Conservation (phyloP, 2,888 invertebrate genomes). For the Yponomeuta cagnagella region DNA sequence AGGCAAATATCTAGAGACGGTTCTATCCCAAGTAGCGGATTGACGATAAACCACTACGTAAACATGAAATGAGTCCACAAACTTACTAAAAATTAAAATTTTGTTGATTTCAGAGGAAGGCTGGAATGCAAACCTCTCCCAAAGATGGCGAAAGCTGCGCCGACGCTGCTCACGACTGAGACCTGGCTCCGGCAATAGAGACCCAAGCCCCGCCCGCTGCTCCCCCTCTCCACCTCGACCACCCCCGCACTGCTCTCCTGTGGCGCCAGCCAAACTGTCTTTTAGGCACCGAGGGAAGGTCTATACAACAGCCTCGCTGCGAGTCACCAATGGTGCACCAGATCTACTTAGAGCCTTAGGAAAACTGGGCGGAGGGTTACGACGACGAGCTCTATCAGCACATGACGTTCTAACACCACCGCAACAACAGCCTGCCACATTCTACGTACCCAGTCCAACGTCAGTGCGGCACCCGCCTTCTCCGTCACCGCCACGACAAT, state of each 20-base stretch:
- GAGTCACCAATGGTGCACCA: conserved; percentile 76
- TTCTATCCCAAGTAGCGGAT: background rate
- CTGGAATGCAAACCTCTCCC: conserved; percentile 84
- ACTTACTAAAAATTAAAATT: background rate
- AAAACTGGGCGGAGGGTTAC: conserved; percentile 81
- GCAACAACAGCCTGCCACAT: conserved; percentile 76
- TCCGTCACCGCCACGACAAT: conserved; percentile 56
- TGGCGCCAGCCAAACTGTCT: conserved; percentile 64
- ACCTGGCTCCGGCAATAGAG: conserved; percentile 76
- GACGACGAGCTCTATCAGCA: conserved; percentile 80
- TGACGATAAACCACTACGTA: background rate
- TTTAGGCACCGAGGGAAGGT: conserved; percentile 70
- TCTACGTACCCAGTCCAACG: conserved; percentile 82
- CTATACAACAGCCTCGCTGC: conserved; percentile 66
- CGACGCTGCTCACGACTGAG: conserved; percentile 81
- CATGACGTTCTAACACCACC: conserved; percentile 79
- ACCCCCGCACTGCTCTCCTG: conserved; percentile 66
- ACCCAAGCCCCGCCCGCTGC: conserved; percentile 72
- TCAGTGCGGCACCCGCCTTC: conserved; percentile 62
- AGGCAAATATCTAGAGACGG: conserved; percentile 46
- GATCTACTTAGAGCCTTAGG: conserved; percentile 81
- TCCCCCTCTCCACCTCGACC: conserved; percentile 74
- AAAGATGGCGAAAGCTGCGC: conserved; percentile 83
- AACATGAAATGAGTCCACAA: background rate
- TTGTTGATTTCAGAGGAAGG: conserved; percentile 77